phyloP scores from a whole-genome alignment of 2,888 invertebrate species.

The Holacanthella duospinosa region DNA sequence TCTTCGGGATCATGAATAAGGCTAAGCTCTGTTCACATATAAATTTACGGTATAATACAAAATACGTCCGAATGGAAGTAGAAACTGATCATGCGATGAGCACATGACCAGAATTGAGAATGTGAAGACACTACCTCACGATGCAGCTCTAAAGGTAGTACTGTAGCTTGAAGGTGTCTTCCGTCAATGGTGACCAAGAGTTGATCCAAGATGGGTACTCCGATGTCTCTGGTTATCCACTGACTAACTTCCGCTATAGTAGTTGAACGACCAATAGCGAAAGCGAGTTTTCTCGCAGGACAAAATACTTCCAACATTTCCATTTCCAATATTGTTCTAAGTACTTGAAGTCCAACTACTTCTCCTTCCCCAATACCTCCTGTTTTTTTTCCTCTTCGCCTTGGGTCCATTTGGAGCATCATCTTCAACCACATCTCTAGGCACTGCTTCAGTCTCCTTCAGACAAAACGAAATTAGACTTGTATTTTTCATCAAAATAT shows the following conservation, averaged over 20 bases:
- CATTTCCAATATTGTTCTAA: slow-evolving; percentile 26
- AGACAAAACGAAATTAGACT: background rate
- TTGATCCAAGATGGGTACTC: slow-evolving; percentile 20
- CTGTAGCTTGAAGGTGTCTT: background rate
- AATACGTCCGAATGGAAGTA: too few relatives aligned
- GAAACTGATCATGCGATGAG: too few relatives aligned
- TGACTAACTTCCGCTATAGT: slow-evolving; percentile 26
- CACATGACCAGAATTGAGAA: too few relatives aligned
- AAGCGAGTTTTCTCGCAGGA: slow-evolving; percentile 21
- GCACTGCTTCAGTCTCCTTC: slow-evolving; percentile 28
- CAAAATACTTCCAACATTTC: slow-evolving; percentile 26
- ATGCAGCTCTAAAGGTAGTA: too few relatives aligned
- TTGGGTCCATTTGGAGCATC: slow-evolving; percentile 33
- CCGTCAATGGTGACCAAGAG: slow-evolving; percentile 2
- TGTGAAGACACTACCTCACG: too few relatives aligned
- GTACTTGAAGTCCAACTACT: slow-evolving; percentile 23
- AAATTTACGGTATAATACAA: too few relatives aligned
- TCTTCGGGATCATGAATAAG: too few relatives aligned
- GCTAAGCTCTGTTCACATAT: too few relatives aligned
- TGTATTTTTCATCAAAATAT: background rate
- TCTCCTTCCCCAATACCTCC: slow-evolving; percentile 8
- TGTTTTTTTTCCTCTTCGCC: slow-evolving; percentile 18
- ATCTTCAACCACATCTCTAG: slow-evolving; percentile 31
- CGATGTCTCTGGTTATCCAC: slow-evolving; percentile 24
- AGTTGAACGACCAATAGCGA: slow-evolving; percentile 24